These are phyloP conservation scores for Stichodactyla helianthus DNA, from an alignment of 64 coral and sea anemone genomes.

Conservation along the genomic window DNA sequence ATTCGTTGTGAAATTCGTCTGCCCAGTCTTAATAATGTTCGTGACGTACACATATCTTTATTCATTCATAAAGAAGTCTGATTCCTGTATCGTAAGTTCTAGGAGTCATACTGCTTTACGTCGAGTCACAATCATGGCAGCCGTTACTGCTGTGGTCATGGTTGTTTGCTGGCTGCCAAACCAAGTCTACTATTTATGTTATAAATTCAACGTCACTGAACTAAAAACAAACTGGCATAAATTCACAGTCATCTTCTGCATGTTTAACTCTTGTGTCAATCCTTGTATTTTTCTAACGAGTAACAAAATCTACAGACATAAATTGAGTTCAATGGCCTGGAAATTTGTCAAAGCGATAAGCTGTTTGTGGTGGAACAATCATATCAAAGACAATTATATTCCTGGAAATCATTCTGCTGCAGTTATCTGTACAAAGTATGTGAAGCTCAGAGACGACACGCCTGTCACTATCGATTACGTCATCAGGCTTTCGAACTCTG, in stretches of 20 bases:
- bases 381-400: background rate
- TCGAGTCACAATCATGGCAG: constrained; percentile 54
- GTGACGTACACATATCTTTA: constrained; percentile 33
- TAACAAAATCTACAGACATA: constrained; percentile 47
- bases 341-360: background rate
- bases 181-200: constrained; percentile 50
- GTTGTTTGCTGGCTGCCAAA: constrained; percentile 54
- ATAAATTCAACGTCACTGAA: constrained; percentile 33
- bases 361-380: background rate
- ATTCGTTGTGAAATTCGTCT: constrained; percentile 36
- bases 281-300: constrained; percentile 62
- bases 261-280: constrained; percentile 58
- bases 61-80: constrained; percentile 36
- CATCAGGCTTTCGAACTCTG: background rate
- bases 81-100: background rate
- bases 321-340: constrained; percentile 32
- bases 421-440: background rate
- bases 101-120: constrained; percentile 2
- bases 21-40: constrained; percentile 11
- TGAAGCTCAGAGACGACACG: background rate
- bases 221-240: constrained; percentile 39
- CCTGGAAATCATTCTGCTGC: background rate
- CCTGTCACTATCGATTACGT: background rate
- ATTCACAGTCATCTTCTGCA: constrained; percentile 45
- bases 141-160: constrained; percentile 45